phyloP scores from a whole-genome alignment of 2,113 vertebrate species.

The Tachysurus vachellii region DNA sequence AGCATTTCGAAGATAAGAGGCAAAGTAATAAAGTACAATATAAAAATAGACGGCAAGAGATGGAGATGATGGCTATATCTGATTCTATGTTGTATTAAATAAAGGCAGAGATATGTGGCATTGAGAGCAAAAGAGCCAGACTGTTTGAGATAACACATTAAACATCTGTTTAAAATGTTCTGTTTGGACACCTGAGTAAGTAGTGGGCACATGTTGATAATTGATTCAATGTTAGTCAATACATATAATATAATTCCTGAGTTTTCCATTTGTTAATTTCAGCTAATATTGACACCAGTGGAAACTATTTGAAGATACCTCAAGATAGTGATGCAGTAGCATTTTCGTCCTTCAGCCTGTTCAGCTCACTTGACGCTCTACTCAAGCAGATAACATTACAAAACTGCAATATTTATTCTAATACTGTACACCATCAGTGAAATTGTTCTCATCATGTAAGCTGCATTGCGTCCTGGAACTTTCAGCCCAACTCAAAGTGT shows the following conservation, averaged over 20 bases:
- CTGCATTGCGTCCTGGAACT: neutral
- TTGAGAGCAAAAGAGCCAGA: too few species aligned
- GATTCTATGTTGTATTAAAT: neutral
- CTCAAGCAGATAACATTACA: neutral
- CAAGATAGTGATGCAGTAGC: neutral
- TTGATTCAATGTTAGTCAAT: neutral
- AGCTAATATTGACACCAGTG: neutral
- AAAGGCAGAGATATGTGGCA: too few species aligned
- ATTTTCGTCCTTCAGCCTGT: neutral
- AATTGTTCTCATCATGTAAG: neutral
- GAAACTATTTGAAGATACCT: neutral
- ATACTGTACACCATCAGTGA: too few species aligned
- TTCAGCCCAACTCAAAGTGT: neutral
- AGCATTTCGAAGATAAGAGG: conserved; percentile 4
- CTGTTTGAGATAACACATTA: neutral
- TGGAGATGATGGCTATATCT: neutral
- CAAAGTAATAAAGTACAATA: conserved; percentile 11
- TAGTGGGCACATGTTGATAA: neutral
- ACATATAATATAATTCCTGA: neutral
- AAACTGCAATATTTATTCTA: neutral
- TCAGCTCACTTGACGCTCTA: neutral
- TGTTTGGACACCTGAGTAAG: neutral
- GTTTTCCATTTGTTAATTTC: neutral
- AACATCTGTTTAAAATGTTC: neutral
- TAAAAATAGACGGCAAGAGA: conserved; percentile 4